Evolutionary conservation across 2,888 invertebrate species (phyloP), one percentile per base, ranked within the genome.

Genomic region (Callinectes sapidus): DNA sequence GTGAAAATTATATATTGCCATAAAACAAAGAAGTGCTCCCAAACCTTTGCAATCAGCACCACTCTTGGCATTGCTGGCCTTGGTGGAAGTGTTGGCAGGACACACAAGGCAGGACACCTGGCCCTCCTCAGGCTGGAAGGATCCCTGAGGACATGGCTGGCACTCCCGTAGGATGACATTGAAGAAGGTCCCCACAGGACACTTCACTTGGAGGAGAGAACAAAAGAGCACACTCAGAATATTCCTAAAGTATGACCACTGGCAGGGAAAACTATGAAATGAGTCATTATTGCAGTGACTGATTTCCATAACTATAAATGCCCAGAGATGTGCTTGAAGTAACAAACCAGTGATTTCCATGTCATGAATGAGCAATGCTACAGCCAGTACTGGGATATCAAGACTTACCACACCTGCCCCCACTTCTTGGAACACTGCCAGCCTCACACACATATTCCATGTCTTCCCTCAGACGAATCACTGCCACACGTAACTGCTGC

Each of bases 131-230:
- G 96, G 96, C 95, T 97, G 97, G 95, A 96, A 97, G n/a, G 96
- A 96, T 2, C 97, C 97, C 90, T 96, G 95, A 16, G 96, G 95
- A 95, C 97, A 97, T 55, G 96, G 96, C 93, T 96, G 96, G 95
- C 97, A 97, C n/a, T 95, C 95, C 94, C 96, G 96, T 8, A 95
- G 95, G 0, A 96, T 96, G 3, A 95, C 95, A 95, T 97, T 96
- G 95, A 97, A 97, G 95, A 96, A 97, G 0, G 97, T 97, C 23
- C 97, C 97, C 94, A 96, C 95, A 2, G 97, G 97, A 95, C 97
- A 97, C 95, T 96, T 96, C 10, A 97, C 97, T 97, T 95, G 16
- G 95, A 89, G 54, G 81, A n/a, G 13, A 35, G 81, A 81, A 81
- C 81, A 81, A n/a, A 35, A 35, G 81, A 14, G n/a, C 81, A 81